These are phyloP conservation scores for Siniperca obscura DNA, from an alignment of 2,797 vertebrate species.

Conservation along the genomic window DNA sequence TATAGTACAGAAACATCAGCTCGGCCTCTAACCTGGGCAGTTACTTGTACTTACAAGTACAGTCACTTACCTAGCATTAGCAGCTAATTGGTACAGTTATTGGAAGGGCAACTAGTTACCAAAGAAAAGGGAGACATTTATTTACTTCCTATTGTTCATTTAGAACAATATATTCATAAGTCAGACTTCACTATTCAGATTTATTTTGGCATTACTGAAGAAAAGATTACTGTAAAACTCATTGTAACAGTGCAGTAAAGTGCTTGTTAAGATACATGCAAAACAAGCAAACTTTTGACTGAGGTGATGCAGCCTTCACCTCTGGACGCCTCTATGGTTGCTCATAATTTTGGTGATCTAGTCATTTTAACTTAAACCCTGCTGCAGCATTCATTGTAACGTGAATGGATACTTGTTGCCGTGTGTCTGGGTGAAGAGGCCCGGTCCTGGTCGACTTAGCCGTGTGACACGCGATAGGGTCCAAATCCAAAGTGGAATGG, in stretches of 20 bases:
- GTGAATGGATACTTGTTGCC: slow-evolving; percentile 75
- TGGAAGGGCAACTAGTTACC: not conserved
- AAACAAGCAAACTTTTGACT: not conserved
- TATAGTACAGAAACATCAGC: not conserved
- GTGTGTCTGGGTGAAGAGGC: slow-evolving; percentile 71
- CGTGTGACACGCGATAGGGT: slow-evolving; percentile 79
- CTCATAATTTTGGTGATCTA: slow-evolving; percentile 7
- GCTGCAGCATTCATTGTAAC: slow-evolving; percentile 30
- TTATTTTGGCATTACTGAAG: not conserved
- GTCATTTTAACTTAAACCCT: slow-evolving; percentile 36
- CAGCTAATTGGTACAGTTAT: not conserved
- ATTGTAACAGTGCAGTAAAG: not conserved
- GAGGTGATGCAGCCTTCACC: not conserved
- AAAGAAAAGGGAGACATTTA: not conserved
- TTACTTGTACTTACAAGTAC: not conserved
- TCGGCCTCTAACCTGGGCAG: not conserved
- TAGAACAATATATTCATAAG: not conserved
- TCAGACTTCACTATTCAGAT: not conserved
- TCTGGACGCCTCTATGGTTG: not conserved
- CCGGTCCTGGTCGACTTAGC: slow-evolving; percentile 75
- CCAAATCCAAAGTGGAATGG: slow-evolving; percentile 82
- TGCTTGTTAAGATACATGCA: not conserved
- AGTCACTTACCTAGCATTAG: not conserved
- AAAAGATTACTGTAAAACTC: not conserved
- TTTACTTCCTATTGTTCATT: not conserved